Evolutionary conservation across 2,113 vertebrate genomes (phyloP), one percentile per base, ranked within the genome.

Genomic region (Psittacus erithacus): DNA sequence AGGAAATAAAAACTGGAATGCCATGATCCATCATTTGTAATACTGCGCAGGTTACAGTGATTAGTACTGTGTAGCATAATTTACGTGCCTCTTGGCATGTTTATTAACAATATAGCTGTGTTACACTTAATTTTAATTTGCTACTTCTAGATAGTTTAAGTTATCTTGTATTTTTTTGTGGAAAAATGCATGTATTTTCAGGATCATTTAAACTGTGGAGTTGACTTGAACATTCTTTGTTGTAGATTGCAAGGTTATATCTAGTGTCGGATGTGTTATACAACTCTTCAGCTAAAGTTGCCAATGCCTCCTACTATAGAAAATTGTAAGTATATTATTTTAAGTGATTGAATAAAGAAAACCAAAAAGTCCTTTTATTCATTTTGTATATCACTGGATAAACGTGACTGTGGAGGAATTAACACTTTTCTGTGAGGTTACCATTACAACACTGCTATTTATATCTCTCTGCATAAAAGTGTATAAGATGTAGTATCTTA

Each of bases 231-330:
- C 25, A 1, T 92, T 91, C 75, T 96, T 96, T 96, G 25, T 97
- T 98, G 60, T 59, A 99, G 99, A 99, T 99, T 69, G 99, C 99
- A 89, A 98, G 99, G 93, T 98, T 99, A 50, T 99, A 99, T 98
- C 98, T 99, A 38, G 99, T 99, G 93, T 99, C 99, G 1, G 99
- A 99, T 98, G 99, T 99, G 89, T 98, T 99, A 67, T 99, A 99
- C 96, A 99, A 99, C 97, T 99, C 99, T 63, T 99, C 99, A 76
- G 99, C 99, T 96, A 99, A 99, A 99, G 99, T 99, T 88, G 95
- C 99, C 97, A 99, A 99, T 95, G 99, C 99, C 75, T 99, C 99
- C 57, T 99, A 99, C 97, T 99, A 99, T 82, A 99, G 99, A 95
- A 99, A 99, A 99, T 99, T 98, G 99, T 99, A 98, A 99, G 99